Conservation (phyloP, 2,113 vertebrate genomes). For the Gnathonemus longibarbis region DNA sequence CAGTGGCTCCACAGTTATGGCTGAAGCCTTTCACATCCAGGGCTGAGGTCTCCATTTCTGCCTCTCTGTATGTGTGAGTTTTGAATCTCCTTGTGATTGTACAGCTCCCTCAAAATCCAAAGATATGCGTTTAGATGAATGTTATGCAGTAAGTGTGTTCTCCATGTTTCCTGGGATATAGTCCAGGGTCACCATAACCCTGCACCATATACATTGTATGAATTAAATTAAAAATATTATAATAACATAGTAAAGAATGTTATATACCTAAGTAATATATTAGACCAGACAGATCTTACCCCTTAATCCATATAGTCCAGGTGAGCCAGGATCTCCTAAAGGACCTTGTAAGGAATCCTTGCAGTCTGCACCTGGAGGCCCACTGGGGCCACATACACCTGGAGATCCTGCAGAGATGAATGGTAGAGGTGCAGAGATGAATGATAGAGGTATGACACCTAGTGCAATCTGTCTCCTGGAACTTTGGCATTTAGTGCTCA, state of each 20-base stretch:
- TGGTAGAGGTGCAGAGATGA: too few relatives aligned
- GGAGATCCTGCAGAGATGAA: slow-evolving; percentile 50
- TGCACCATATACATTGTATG: background rate
- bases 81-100: background rate
- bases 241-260: background rate
- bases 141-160: background rate
- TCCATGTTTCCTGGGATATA: background rate
- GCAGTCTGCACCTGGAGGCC: slow-evolving; percentile 39
- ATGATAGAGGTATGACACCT: background rate
- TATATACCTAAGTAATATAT: background rate
- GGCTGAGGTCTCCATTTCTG: background rate
- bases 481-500: background rate
- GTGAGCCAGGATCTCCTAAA: slow-evolving; percentile 45
- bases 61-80: background rate
- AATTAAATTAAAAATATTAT: background rate
- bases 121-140: background rate
- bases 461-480: background rate
- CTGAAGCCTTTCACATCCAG: background rate
- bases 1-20: background rate
- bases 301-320: slow-evolving; percentile 58
- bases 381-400: slow-evolving; percentile 59
- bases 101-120: background rate
- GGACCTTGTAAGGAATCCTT: slow-evolving; percentile 37
- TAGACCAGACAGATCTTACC: slow-evolving; percentile 43
- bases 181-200: background rate